Evolutionary conservation across 1,140 invertebrate genomes (phyloP).

Genomic region (Antheraea mylitta): DNA sequence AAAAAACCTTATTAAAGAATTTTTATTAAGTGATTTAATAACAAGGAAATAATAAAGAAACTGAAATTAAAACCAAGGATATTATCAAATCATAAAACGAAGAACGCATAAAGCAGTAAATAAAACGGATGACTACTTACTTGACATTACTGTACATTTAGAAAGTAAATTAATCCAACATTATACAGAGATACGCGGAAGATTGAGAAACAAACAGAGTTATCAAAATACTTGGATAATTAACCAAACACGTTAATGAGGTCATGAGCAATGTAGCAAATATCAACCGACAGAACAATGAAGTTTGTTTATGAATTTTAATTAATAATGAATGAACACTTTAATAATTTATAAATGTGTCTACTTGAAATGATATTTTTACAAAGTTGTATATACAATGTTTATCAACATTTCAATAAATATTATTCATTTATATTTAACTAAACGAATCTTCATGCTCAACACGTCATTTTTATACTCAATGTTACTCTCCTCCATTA

Average conservation of each 20-base stretch:
- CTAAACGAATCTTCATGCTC: no score
- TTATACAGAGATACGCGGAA: conserved; percentile 8
- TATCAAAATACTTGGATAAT: conserved; percentile 14
- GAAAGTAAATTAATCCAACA: conserved; percentile 13
- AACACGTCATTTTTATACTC: no score
- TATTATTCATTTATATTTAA: no score
- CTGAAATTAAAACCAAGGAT: neutral
- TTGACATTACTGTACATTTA: neutral
- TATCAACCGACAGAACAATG: conserved; percentile 25
- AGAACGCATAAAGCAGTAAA: neutral
- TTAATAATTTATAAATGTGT: conserved; percentile 25
- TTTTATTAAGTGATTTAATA: neutral
- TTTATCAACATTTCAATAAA: no score
- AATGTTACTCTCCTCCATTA: no score
- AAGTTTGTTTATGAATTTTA: conserved; percentile 2
- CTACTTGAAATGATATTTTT: no score
- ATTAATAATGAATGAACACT: conserved; percentile 16
- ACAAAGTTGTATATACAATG: no score
- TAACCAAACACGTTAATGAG: conserved; percentile 16
- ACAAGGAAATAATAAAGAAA: neutral
- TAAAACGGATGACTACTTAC: neutral
- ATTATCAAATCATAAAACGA: neutral
- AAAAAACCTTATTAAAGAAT: neutral
- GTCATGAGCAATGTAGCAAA: conserved; percentile 26
- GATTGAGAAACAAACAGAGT: conserved; percentile 22